A percentile compares a stretch with the other conserved stretches of the same genome.
Evolutionary conservation across 2,797 vertebrate species (phyloP).

Genomic region (Echeneis naucrates): DNA sequence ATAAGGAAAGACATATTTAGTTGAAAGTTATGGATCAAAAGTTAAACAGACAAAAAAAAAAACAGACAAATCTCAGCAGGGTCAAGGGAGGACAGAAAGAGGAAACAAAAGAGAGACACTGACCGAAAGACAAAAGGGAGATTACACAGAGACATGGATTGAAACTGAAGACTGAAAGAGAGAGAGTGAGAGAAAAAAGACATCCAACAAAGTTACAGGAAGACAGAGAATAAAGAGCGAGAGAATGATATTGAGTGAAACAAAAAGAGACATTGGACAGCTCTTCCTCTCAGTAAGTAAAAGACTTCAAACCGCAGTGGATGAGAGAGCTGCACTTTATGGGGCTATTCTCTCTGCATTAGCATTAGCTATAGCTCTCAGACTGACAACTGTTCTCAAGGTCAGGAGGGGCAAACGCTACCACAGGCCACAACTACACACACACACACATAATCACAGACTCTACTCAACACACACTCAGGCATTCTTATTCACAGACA

Average conservation of each 20-base stretch:
- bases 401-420: conserved; percentile 79
- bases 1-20: conserved; percentile 4
- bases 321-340: conserved; percentile 75
- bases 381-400: conserved; percentile 82
- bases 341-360: conserved; percentile 78
- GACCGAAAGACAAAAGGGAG: conserved; percentile 69
- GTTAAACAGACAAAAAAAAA: conserved; percentile 18
- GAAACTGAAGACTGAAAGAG: conserved; percentile 61
- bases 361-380: conserved; percentile 81
- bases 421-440: conserved; percentile 70
- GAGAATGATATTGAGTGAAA: conserved; percentile 70
- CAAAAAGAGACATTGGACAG: conserved; percentile 68
- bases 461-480: conserved; percentile 41
- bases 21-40: conserved; percentile 38
- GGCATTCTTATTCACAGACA: conserved; percentile 54
- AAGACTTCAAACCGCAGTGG: conserved; percentile 76
- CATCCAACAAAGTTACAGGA: conserved; percentile 70
- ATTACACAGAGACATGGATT: conserved; percentile 70
- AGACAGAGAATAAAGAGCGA: conserved; percentile 63
- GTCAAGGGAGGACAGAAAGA: conserved; percentile 60
- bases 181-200: conserved; percentile 46
- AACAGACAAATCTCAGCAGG: conserved; percentile 32
- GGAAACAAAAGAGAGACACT: conserved; percentile 65
- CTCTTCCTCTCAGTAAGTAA: conserved; percentile 70
- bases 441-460: conserved; percentile 42